Percentiles rank a stretch among this genome's conserved stretches.
Conservation (phyloP, 2,888 invertebrate genomes). For the Eretmocerus hayati region DNA sequence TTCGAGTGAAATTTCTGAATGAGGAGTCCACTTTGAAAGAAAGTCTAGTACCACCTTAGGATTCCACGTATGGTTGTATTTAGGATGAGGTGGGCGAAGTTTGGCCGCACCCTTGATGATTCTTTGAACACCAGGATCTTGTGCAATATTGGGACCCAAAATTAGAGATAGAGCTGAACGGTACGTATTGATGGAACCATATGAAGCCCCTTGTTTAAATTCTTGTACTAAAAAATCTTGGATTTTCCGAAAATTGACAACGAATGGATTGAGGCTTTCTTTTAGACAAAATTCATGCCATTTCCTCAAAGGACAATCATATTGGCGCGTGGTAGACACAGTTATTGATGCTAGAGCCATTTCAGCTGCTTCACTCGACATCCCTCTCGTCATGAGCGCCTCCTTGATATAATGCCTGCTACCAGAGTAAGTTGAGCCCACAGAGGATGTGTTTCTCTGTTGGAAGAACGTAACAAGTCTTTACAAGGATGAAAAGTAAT, state of each 20-base stretch:
- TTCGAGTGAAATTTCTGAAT: constrained; percentile 13
- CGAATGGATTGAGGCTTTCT: not conserved
- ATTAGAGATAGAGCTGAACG: not conserved
- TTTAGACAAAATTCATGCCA: not conserved
- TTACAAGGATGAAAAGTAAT: not conserved
- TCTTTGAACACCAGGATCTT: not conserved
- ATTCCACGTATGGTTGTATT: constrained; percentile 21
- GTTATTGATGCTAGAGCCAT: not conserved
- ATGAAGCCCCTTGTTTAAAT: not conserved
- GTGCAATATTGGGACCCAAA: not conserved
- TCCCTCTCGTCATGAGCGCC: not conserved
- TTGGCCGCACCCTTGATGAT: constrained; percentile 16
- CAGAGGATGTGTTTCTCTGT: not conserved
- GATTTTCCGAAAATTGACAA: not conserved
- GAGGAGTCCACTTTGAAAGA: constrained; percentile 6
- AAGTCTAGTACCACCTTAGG: constrained; percentile 13
- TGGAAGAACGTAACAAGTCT: not conserved
- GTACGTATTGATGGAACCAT: not conserved
- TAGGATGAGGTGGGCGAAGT: constrained; percentile 12
- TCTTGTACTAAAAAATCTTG: not conserved
- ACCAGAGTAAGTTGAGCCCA: not conserved
- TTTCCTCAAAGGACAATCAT: not conserved
- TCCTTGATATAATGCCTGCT: not conserved
- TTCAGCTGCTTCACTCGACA: not conserved
- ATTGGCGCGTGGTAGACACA: not conserved